phyloP scores from a whole-genome alignment of 2,888 invertebrate genomes.

The Drosophila quinaria region DNA sequence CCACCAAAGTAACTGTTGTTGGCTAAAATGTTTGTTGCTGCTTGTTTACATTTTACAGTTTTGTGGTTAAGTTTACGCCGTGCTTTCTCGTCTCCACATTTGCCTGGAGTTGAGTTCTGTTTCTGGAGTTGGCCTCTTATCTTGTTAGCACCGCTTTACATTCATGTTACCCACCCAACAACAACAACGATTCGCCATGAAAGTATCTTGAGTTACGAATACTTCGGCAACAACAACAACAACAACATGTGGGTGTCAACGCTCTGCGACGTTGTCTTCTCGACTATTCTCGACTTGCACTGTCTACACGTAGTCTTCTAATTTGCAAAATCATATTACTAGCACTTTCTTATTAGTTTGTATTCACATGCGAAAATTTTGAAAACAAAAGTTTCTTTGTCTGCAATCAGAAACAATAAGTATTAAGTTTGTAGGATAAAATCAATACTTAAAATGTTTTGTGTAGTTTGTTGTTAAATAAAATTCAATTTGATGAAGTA shows the following conservation, averaged over 20 bases:
- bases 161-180: conserved; percentile 44
- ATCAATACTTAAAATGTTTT: not conserved
- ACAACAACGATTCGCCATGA: conserved; percentile 17
- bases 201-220: conserved; percentile 48
- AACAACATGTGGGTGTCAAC: conserved; percentile 56
- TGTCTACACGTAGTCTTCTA: conserved; percentile 49
- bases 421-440: not conserved
- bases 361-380: conserved; percentile 20
- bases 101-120: not conserved
- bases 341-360: conserved; percentile 78
- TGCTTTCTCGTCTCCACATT: conserved; percentile 42
- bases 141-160: conserved; percentile 64
- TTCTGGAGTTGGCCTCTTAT: conserved; percentile 60
- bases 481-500: not conserved
- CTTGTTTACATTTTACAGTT: conserved; percentile 66
- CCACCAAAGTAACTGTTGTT: conserved; percentile 28
- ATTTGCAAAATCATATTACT: conserved; percentile 77
- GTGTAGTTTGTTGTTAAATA: not conserved
- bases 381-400: not conserved
- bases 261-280: conserved; percentile 1
- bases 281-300: not conserved
- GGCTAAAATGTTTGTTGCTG: conserved; percentile 49
- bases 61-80: conserved; percentile 70
- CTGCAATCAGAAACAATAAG: not conserved
- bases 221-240: conserved; percentile 7